Conservation (phyloP, 1,140 invertebrate genomes). For the Zaprionus capensis region DNA sequence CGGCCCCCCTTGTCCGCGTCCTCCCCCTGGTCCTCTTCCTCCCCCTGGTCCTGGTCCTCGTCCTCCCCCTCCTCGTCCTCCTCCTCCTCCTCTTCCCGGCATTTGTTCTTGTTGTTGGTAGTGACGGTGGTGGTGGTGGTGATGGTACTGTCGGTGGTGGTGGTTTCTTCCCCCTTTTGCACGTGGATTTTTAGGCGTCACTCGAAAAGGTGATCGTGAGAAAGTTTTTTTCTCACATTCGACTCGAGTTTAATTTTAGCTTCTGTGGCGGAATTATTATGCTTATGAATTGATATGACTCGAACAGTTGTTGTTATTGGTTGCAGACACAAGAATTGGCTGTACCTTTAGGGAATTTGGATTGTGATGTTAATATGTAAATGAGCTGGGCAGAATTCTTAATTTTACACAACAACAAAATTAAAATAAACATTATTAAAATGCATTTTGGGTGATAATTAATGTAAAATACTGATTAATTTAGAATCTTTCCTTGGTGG, state of each 20-base stretch:
- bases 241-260: slow-evolving; percentile 74
- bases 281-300: slow-evolving; percentile 75
- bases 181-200: slow-evolving; percentile 78
- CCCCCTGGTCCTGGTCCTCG: slow-evolving; percentile 20
- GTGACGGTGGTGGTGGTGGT: slow-evolving; percentile 39
- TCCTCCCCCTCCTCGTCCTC: slow-evolving; percentile 64
- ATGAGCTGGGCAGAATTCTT: no score
- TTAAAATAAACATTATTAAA: no score
- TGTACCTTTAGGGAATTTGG: slow-evolving; percentile 46
- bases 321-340: slow-evolving; percentile 44
- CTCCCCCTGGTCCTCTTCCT: slow-evolving; percentile 61
- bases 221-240: slow-evolving; percentile 83
- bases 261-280: slow-evolving; percentile 69
- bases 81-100: slow-evolving; percentile 53
- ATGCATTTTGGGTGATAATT: not conserved
- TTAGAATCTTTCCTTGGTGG: no score
- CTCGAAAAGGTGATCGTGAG: slow-evolving; percentile 80
- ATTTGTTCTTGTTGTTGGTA: slow-evolving; percentile 11
- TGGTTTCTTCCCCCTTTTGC: slow-evolving; percentile 81
- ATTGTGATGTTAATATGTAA: not conserved
- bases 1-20: slow-evolving; percentile 28
- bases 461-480: not conserved
- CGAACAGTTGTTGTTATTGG: slow-evolving; percentile 46
- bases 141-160: slow-evolving; percentile 45
- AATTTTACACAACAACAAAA: no score